These are phyloP conservation scores for Bombus breviceps DNA, from an alignment of 1,140 invertebrate genomes.

Conservation along the genomic window DNA sequence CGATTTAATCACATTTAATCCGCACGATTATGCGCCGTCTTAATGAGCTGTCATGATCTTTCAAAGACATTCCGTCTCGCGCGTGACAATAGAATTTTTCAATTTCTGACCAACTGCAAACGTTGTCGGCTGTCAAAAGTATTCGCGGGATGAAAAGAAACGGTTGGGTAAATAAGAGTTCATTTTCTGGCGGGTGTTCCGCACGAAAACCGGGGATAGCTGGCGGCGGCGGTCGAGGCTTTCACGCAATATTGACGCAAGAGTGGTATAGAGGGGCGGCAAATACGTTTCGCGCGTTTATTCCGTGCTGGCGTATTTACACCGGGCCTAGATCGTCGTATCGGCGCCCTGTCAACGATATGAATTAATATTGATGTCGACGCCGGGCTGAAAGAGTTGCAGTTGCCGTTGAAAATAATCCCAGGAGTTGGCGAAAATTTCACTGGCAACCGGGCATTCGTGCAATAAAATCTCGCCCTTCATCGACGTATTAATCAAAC, in stretches of 20 bases:
- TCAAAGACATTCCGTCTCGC: not conserved
- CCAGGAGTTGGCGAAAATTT: conserved; percentile 10
- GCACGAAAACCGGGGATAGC: not conserved
- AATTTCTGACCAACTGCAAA: not conserved
- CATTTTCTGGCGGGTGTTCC: conserved; percentile 6
- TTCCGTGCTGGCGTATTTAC: conserved; percentile 24
- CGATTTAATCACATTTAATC: too few relatives aligned
- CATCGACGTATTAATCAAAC: conserved; percentile 6
- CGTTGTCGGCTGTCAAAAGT: not conserved
- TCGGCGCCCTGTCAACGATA: conserved; percentile 34
- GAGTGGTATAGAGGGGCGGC: not conserved
- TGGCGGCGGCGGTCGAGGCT: not conserved
- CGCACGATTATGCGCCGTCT: too few relatives aligned
- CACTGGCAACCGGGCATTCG: not conserved
- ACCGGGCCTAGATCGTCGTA: not conserved
- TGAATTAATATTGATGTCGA: conserved; percentile 39
- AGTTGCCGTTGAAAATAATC: conserved; percentile 29
- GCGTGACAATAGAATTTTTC: not conserved
- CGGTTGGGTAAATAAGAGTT: conserved; percentile 8
- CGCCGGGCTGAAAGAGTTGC: conserved; percentile 8
- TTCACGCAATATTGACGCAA: conserved; percentile 31
- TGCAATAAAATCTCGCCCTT: not conserved
- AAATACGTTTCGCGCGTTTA: conserved; percentile 34
- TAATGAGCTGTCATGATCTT: not conserved
- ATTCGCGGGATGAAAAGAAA: not conserved